phyloP scores from a whole-genome alignment of 2,888 invertebrate genomes.

The Cheilosia urbana region DNA sequence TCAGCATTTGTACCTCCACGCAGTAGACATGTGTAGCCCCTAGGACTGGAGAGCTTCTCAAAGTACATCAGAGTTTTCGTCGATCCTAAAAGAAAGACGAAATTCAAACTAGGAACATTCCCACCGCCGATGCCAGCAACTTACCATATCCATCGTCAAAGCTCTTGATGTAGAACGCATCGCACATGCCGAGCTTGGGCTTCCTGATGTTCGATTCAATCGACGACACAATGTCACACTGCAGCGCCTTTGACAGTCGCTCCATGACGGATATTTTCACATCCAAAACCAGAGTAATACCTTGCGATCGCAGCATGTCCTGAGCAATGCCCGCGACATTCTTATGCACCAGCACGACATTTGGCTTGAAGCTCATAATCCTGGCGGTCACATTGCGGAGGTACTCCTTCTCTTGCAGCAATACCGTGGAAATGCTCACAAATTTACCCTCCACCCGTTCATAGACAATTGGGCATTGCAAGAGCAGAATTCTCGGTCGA shows the following conservation, averaged over 20 bases:
- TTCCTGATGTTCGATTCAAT: slow-evolving; percentile 94
- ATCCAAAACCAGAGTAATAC: slow-evolving; percentile 94
- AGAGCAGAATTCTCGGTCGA: slow-evolving; percentile 92
- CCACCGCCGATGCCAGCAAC: slow-evolving; percentile 10
- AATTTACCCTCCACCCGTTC: slow-evolving; percentile 97
- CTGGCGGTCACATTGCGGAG: slow-evolving; percentile 93
- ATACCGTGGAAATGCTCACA: slow-evolving; percentile 96
- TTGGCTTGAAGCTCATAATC: slow-evolving; percentile 92
- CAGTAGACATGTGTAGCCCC: slow-evolving; percentile 94
- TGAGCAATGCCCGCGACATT: slow-evolving; percentile 94
- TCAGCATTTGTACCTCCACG: slow-evolving; percentile 92
- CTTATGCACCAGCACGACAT: slow-evolving; percentile 95
- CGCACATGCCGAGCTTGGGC: slow-evolving; percentile 93
- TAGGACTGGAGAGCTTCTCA: slow-evolving; percentile 93
- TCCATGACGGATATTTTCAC: slow-evolving; percentile 93
- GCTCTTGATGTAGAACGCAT: slow-evolving; percentile 90
- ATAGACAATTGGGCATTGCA: slow-evolving; percentile 96
- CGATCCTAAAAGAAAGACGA: slow-evolving; percentile 83
- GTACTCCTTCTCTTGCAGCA: slow-evolving; percentile 96
- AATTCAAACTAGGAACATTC: background rate
- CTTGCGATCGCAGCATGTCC: slow-evolving; percentile 90
- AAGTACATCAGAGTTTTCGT: slow-evolving; percentile 96
- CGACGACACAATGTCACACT: slow-evolving; percentile 93
- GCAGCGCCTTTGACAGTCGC: slow-evolving; percentile 90
- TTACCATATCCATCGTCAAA: slow-evolving; percentile 85